Percentiles rank a stretch among this genome's conserved stretches.
Conservation (phyloP, 2,113 vertebrate genomes). For the Myxocyprinus asiaticus region DNA sequence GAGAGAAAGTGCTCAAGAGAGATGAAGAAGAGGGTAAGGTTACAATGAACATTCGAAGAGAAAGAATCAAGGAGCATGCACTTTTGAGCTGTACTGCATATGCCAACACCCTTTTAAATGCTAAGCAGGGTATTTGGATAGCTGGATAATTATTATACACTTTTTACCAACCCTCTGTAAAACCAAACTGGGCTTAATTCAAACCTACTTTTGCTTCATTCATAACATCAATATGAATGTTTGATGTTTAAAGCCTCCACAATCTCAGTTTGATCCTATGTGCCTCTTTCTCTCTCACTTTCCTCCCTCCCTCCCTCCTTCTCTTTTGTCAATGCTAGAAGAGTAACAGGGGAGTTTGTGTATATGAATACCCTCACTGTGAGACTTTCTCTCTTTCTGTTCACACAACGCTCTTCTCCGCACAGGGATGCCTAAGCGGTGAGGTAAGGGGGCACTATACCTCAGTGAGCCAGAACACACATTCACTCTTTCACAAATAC, state of each 20-base stretch:
- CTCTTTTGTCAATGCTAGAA: slow-evolving; percentile 69
- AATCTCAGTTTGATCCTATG: slow-evolving; percentile 38
- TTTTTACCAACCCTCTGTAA: background rate
- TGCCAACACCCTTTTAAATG: background rate
- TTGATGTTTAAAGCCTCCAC: slow-evolving; percentile 31
- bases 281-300: slow-evolving; percentile 34
- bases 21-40: background rate
- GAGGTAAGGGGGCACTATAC: slow-evolving; percentile 74
- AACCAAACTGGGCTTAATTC: slow-evolving; percentile 4
- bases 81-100: background rate
- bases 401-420: slow-evolving; percentile 66
- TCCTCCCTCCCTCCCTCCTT: slow-evolving; percentile 57
- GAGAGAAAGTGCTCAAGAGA: background rate
- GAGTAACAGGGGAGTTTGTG: background rate
- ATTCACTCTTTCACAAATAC: slow-evolving; percentile 17
- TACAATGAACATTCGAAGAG: background rate
- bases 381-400: slow-evolving; percentile 72
- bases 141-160: background rate
- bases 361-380: slow-evolving; percentile 80
- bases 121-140: background rate
- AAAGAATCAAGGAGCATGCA: background rate
- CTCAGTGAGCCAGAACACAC: slow-evolving; percentile 53
- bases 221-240: slow-evolving; percentile 37
- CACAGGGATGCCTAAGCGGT: slow-evolving; percentile 78
- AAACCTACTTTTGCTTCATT: slow-evolving; percentile 28